These are phyloP conservation scores for Rhinoptilus africanus DNA, from an alignment of 2,113 vertebrate genomes.

Conservation along the genomic window DNA sequence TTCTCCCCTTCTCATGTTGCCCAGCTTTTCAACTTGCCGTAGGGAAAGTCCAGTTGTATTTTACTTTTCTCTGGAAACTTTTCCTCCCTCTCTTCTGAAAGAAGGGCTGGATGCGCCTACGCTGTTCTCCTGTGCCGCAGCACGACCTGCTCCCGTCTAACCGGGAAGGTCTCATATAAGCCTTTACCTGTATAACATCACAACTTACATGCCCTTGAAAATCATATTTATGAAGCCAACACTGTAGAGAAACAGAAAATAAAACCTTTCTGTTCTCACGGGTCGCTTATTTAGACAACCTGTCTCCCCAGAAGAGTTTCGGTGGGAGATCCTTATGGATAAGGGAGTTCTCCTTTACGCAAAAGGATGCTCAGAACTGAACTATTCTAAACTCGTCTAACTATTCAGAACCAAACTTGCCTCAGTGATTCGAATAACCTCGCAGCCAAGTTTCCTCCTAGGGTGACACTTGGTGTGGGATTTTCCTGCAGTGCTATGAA, in stretches of 20 bases:
- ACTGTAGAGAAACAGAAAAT: not conserved
- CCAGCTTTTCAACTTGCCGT: not conserved
- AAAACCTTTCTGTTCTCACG: not conserved
- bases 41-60: not conserved
- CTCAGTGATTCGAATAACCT: not conserved
- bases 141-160: not conserved
- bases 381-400: not conserved
- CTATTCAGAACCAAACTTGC: not conserved
- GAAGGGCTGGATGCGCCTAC: not conserved
- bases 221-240: not conserved
- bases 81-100: not conserved
- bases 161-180: accelerated
- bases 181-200: not conserved
- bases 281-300: not conserved
- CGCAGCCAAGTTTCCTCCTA: not conserved
- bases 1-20: not conserved
- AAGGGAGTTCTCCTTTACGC: not conserved
- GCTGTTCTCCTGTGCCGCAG: not conserved
- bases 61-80: not conserved
- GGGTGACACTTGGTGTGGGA: not conserved
- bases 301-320: not conserved
- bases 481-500: not conserved
- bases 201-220: not conserved
- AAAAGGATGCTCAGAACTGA: not conserved
- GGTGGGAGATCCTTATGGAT: not conserved